These are phyloP conservation scores for Acronicta aceris DNA, from an alignment of 2,888 invertebrate species.

Conservation along the genomic window DNA sequence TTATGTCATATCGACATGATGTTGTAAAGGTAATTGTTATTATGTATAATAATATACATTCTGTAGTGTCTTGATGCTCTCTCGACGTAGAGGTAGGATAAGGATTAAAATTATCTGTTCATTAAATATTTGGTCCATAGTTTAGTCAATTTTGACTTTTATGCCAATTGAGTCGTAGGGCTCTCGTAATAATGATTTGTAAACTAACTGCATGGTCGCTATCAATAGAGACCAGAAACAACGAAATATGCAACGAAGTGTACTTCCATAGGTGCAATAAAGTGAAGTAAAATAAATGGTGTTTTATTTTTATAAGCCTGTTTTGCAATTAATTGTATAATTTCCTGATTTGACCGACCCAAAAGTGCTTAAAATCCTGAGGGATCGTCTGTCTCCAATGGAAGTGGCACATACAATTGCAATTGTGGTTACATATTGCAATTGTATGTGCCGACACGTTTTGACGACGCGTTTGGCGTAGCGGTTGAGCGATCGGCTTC, in stretches of 20 bases:
- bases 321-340: neutral
- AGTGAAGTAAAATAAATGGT: constrained; percentile 74
- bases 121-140: constrained; percentile 46
- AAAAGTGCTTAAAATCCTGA: no score
- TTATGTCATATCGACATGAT: constrained; percentile 51
- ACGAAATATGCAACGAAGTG: constrained; percentile 85
- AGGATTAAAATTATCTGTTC: constrained; percentile 43
- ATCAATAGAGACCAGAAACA: constrained; percentile 68
- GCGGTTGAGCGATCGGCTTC: no score
- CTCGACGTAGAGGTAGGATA: constrained; percentile 50
- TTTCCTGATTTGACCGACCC: no score
- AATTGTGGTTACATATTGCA: no score
- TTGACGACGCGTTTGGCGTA: no score
- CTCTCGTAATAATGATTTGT: constrained; percentile 55
- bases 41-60: constrained; percentile 65
- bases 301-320: constrained; percentile 58
- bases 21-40: constrained; percentile 60
- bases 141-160: constrained; percentile 53
- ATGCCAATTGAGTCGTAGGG: constrained; percentile 44
- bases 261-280: constrained; percentile 89
- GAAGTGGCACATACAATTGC: no score
- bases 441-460: no score
- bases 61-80: constrained; percentile 61
- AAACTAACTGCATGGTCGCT: constrained; percentile 61
- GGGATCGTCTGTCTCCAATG: no score